phyloP scores from a whole-genome alignment of 2,888 invertebrate species.

The Melieria picta region DNA sequence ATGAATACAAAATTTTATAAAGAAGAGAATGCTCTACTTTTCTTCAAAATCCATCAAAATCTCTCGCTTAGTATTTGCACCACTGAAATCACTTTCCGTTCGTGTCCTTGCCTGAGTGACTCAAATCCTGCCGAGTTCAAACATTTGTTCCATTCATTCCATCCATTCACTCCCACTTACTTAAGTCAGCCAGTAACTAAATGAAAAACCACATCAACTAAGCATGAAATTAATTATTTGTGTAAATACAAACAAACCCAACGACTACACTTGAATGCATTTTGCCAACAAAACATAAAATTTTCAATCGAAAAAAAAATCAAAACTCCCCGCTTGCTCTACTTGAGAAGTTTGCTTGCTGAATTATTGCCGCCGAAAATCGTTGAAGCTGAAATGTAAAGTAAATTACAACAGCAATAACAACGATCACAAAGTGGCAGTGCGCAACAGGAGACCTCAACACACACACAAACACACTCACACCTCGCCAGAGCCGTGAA shows the following conservation, averaged over 20 bases:
- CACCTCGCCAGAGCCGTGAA: background rate
- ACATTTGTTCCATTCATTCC: background rate
- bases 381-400: slow-evolving; percentile 32
- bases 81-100: no score
- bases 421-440: background rate
- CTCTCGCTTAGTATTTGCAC: no score
- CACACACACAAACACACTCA: background rate
- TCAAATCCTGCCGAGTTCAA: background rate
- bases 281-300: background rate
- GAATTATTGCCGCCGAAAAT: slow-evolving; percentile 5
- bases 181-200: background rate
- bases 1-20: no score
- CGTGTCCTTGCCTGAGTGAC: no score
- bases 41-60: no score
- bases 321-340: no score
- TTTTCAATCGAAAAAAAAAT: background rate
- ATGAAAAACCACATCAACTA: slow-evolving; percentile 13
- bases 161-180: background rate
- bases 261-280: background rate
- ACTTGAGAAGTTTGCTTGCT: no score
- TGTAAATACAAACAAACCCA: slow-evolving; percentile 23
- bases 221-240: slow-evolving; percentile 20
- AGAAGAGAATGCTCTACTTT: no score
- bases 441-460: background rate
- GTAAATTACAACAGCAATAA: slow-evolving; percentile 20